phyloP scores from a whole-genome alignment of 2,888 invertebrate species.

The Gortyna flavago region DNA sequence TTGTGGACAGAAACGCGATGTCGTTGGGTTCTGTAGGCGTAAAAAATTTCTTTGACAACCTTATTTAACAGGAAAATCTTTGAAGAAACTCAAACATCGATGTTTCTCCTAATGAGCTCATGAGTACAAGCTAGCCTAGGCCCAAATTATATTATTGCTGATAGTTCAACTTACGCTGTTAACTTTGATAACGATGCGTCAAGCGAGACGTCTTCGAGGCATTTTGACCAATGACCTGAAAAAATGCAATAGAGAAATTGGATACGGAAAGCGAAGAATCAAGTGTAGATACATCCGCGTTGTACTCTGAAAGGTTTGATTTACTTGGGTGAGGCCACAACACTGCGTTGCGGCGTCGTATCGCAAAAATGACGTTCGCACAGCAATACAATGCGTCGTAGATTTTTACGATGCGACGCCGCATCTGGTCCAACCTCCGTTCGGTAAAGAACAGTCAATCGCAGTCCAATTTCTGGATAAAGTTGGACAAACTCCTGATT shows the following conservation, averaged over 20 bases:
- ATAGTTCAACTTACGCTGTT: neutral
- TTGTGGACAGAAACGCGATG: slow-evolving; percentile 9
- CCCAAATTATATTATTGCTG: neutral
- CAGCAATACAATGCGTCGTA: too few relatives aligned
- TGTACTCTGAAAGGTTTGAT: neutral
- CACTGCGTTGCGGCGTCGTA: too few relatives aligned
- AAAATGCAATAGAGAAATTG: slow-evolving; percentile 37
- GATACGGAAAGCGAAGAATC: slow-evolving; percentile 21
- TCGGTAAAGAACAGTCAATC: neutral
- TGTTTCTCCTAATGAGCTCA: neutral
- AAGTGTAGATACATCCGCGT: slow-evolving; percentile 1
- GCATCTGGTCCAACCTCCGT: neutral
- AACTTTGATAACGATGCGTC: slow-evolving; percentile 1
- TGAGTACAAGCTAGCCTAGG: neutral
- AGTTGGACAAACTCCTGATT: neutral
- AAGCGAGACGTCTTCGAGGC: slow-evolving; percentile 23
- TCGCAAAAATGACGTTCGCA: too few relatives aligned
- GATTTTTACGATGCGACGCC: too few relatives aligned
- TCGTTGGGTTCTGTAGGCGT: neutral
- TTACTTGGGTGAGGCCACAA: too few relatives aligned
- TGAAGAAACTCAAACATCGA: neutral
- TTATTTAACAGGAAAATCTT: neutral
- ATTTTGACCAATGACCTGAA: slow-evolving; percentile 45
- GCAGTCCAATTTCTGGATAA: too few relatives aligned
- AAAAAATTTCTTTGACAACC: neutral